Percentiles rank a stretch among this genome's conserved stretches.
Conservation (phyloP, 2,888 invertebrate genomes). For the Drosophila koepferae region DNA sequence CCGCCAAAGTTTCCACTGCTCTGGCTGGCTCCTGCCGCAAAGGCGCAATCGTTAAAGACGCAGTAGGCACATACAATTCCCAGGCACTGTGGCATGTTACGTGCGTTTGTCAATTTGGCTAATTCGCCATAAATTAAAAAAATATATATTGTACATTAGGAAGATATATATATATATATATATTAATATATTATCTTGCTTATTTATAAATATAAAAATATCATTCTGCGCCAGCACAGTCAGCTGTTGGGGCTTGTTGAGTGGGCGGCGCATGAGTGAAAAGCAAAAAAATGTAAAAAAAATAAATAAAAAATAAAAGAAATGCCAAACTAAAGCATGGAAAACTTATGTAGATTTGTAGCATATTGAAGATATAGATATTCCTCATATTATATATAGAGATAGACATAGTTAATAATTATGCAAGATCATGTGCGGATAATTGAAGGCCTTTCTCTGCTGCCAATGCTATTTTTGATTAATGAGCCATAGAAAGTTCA, state of each 20-base stretch:
- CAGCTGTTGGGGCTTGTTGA: slow-evolving; percentile 67
- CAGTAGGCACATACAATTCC: slow-evolving; percentile 2
- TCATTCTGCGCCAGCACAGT: slow-evolving; percentile 52
- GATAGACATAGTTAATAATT: slow-evolving; percentile 10
- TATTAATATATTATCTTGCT: slow-evolving; percentile 36
- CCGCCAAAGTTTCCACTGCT: slow-evolving; percentile 11
- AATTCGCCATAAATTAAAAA: slow-evolving; percentile 57
- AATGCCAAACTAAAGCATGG: slow-evolving; percentile 20
- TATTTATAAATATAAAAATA: slow-evolving; percentile 63
- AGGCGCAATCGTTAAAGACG: neutral
- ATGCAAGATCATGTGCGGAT: slow-evolving; percentile 17
- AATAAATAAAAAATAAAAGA: neutral
- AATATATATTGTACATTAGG: slow-evolving; percentile 1
- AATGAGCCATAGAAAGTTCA: slow-evolving; percentile 6
- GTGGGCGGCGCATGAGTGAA: slow-evolving; percentile 47
- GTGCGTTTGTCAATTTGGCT: slow-evolving; percentile 47
- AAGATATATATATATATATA: slow-evolving; percentile 9
- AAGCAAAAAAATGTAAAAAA: neutral
- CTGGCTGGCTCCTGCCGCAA: slow-evolving; percentile 7
- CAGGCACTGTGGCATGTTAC: slow-evolving; percentile 29
- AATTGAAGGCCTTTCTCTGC: neutral
- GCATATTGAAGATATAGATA: slow-evolving; percentile 2
- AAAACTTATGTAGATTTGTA: slow-evolving; percentile 9
- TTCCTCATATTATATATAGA: neutral
- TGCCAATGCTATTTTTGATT: slow-evolving; percentile 4